These are phyloP conservation scores for Drosophila ogumai DNA, from an alignment of 1,140 invertebrate genomes.

Conservation along the genomic window DNA sequence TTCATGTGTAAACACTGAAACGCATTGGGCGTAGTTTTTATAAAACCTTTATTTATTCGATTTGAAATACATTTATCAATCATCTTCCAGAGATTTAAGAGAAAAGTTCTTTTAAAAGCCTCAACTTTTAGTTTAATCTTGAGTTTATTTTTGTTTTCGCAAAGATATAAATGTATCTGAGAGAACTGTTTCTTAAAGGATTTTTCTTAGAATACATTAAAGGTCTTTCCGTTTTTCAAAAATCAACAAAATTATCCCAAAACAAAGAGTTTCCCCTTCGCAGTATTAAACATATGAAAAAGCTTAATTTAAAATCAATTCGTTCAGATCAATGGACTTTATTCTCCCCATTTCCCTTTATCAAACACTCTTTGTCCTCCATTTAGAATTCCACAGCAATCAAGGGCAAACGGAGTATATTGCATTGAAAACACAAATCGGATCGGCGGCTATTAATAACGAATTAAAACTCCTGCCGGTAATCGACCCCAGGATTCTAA, in stretches of 20 bases:
- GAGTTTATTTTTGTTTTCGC: background rate
- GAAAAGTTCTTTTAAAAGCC: background rate
- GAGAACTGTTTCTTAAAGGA: background rate
- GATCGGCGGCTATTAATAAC: slow-evolving; percentile 54
- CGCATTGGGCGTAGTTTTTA: background rate
- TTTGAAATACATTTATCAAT: background rate
- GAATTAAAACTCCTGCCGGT: slow-evolving; percentile 52
- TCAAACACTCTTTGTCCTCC: background rate
- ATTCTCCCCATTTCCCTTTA: background rate
- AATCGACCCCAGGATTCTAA: slow-evolving; percentile 63
- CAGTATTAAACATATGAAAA: background rate
- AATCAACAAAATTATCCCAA: background rate
- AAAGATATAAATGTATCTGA: background rate
- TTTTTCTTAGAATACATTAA: no score
- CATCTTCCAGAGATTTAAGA: background rate
- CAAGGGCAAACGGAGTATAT: slow-evolving; percentile 14
- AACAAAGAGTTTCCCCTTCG: background rate
- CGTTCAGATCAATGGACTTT: slow-evolving; percentile 13
- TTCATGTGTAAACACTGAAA: background rate
- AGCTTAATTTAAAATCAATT: background rate
- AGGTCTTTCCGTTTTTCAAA: background rate
- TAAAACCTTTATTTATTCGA: background rate
- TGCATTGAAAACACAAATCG: slow-evolving; percentile 39
- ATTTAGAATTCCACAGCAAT: slow-evolving; percentile 5
- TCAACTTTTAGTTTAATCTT: background rate